Evolutionary conservation across 2,888 invertebrate genomes (phyloP).

Genomic region (Calliopum simillimum): DNA sequence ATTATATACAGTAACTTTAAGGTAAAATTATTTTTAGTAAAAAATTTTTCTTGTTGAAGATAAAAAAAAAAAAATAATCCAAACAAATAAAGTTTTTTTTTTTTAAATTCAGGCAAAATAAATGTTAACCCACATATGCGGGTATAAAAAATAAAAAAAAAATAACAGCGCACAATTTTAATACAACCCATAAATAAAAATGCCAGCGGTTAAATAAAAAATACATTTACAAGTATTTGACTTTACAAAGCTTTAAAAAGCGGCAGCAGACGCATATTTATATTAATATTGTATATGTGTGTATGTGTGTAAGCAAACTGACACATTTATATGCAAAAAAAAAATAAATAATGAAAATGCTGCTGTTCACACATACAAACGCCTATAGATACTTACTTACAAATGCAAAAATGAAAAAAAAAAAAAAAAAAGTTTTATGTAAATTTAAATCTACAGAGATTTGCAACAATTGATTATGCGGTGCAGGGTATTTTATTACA

Average conservation of each 20-base stretch:
- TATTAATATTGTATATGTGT: not conserved
- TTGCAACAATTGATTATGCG: constrained; percentile 16
- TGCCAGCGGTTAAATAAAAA: constrained; percentile 19
- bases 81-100: no score
- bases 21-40: no score
- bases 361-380: not conserved
- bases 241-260: not conserved
- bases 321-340: no score
- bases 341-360: no score
- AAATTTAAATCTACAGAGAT: constrained; percentile 22
- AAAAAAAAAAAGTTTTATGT: not conserved
- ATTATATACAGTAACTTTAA: no score
- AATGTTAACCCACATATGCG: no score
- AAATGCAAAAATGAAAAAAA: no score
- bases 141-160: no score
- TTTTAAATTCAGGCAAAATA: no score
- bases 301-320: no score
- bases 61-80: no score
- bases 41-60: no score
- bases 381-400: not conserved
- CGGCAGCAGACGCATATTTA: not conserved
- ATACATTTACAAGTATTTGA: not conserved
- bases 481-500: not conserved
- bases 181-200: constrained; percentile 25
- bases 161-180: not conserved